Conservation (phyloP, 1,140 invertebrate species). For the Harpegnathos saltator region DNA sequence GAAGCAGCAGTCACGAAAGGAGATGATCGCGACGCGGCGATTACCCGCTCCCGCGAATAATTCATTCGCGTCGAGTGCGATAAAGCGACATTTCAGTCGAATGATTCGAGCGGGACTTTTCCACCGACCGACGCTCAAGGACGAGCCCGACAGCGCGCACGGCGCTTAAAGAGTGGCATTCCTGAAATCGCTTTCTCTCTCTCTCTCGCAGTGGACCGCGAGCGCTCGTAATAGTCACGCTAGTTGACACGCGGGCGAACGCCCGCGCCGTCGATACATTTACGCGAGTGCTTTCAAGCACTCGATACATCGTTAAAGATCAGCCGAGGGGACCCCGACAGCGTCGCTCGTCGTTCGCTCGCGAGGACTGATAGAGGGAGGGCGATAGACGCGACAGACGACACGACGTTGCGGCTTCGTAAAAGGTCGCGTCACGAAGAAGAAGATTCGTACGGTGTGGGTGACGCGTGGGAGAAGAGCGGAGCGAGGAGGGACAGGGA, state of each 20-base stretch:
- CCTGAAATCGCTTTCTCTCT: background rate
- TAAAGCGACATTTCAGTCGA: too few species aligned
- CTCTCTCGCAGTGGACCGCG: background rate
- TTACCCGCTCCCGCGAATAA: too few species aligned
- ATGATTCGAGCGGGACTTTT: too few species aligned
- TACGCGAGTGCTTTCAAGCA: background rate
- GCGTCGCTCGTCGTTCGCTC: background rate
- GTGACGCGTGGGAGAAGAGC: constrained; percentile 36
- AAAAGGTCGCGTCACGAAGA: constrained; percentile 62
- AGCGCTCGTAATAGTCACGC: too few species aligned
- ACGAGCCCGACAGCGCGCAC: too few species aligned
- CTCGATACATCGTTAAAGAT: constrained; percentile 27
- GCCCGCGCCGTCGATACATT: background rate
- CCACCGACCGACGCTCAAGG: too few species aligned
- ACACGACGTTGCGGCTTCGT: constrained; percentile 51
- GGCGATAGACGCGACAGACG: background rate
- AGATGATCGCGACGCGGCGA: too few species aligned
- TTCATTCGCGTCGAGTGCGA: too few species aligned
- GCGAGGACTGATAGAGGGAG: background rate
- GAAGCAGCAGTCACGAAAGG: too few species aligned
- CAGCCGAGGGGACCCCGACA: background rate
- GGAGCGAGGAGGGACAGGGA: too few species aligned
- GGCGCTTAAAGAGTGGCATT: background rate
- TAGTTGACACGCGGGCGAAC: too few species aligned
- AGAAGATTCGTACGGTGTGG: constrained; percentile 69